These are phyloP conservation scores for Hemithea aestivaria DNA, from an alignment of 2,888 invertebrate genomes.

Conservation along the genomic window DNA sequence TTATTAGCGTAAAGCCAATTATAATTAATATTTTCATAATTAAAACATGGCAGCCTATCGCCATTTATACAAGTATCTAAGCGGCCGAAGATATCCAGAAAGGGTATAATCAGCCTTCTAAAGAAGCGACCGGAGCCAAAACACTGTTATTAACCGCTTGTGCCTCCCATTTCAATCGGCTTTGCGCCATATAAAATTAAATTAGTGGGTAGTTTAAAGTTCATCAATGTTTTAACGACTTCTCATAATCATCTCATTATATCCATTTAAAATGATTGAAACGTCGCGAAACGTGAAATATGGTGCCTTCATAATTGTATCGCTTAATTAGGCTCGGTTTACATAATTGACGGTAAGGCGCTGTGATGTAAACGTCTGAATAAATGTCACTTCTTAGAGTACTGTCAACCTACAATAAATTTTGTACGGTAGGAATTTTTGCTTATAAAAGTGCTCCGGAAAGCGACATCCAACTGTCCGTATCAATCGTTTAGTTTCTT, in stretches of 20 bases:
- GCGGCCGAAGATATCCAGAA: constrained; percentile 8
- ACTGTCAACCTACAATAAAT: no score
- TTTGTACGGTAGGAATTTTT: no score
- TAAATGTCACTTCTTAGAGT: no score
- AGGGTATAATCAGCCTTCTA: constrained; percentile 41
- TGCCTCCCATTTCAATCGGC: constrained; percentile 43
- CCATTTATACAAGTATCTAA: not conserved
- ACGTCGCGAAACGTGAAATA: constrained; percentile 21
- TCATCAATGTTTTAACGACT: constrained; percentile 43
- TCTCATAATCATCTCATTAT: constrained; percentile 28
- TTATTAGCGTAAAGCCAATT: not conserved
- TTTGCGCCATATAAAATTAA: constrained; percentile 40
- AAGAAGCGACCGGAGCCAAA: constrained; percentile 37
- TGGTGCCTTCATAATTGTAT: constrained; percentile 9
- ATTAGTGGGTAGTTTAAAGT: constrained; percentile 46
- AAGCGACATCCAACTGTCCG: no score
- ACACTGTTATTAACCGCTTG: constrained; percentile 39
- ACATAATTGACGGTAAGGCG: no score
- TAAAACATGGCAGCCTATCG: constrained; percentile 15
- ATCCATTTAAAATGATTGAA: constrained; percentile 25
- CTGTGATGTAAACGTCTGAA: no score
- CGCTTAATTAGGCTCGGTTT: constrained; percentile 6
- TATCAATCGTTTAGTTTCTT: no score
- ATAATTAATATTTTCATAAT: constrained; percentile 4
- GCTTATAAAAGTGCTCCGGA: no score